Conservation (phyloP, 2,797 vertebrate species). For the Sardinella longiceps region DNA sequence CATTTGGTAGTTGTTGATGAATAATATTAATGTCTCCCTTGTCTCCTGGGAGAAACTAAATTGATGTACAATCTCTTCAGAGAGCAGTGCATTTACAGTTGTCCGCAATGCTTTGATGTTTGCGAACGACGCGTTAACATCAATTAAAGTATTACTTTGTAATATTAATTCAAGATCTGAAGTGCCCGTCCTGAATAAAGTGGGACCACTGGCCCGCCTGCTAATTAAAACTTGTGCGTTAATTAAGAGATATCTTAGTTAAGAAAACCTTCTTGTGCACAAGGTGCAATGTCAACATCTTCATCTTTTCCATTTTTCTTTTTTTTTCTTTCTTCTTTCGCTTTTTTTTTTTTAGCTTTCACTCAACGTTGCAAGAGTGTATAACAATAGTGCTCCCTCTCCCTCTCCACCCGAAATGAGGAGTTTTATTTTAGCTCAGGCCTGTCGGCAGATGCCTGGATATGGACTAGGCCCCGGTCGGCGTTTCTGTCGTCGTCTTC, state of each 20-base stretch:
- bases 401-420: background rate
- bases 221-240: slow-evolving; percentile 71
- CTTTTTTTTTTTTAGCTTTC: background rate
- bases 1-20: slow-evolving; percentile 19
- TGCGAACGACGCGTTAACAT: slow-evolving; percentile 32
- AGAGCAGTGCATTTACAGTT: background rate
- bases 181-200: slow-evolving; percentile 55
- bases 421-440: slow-evolving; percentile 9
- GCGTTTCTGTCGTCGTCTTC: slow-evolving; percentile 52
- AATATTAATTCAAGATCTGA: slow-evolving; percentile 68
- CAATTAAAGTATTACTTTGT: slow-evolving; percentile 58
- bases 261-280: slow-evolving; percentile 54
- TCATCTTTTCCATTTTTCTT: background rate
- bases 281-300: slow-evolving; percentile 55
- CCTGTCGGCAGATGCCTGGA: background rate
- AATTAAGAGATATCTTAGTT: slow-evolving; percentile 70
- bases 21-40: background rate
- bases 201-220: slow-evolving; percentile 56
- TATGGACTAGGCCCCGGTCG: slow-evolving; percentile 30
- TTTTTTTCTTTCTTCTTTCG: slow-evolving; percentile 39
- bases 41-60: slow-evolving; percentile 14
- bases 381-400: background rate
- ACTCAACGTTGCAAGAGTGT: background rate
- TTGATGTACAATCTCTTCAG: slow-evolving; percentile 21
- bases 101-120: slow-evolving; percentile 35